A percentile compares a stretch with the other conserved stretches of the same genome.
Conservation (phyloP, 2,888 invertebrate species). For the Tanypteryx hageni region DNA sequence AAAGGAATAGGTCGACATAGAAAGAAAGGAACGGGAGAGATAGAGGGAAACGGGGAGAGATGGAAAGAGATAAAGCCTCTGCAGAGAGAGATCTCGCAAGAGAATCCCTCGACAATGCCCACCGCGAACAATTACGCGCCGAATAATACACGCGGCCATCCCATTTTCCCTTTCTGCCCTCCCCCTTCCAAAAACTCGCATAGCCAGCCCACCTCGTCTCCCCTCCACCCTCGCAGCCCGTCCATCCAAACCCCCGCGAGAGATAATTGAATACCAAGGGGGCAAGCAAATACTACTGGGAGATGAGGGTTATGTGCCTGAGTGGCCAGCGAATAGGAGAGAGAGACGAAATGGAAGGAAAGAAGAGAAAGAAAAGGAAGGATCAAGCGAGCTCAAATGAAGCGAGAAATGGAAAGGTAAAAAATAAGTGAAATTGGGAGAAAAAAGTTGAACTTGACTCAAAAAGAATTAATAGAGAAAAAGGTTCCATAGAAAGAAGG, state of each 20-base stretch:
- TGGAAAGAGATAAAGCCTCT: background rate
- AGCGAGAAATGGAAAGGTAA: background rate
- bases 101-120: background rate
- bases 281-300: constrained; percentile 38
- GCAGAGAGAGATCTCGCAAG: background rate
- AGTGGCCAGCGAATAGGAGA: background rate
- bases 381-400: too few species aligned
- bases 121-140: constrained; percentile 51
- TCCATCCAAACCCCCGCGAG: constrained; percentile 13
- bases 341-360: background rate
- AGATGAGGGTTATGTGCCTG: constrained; percentile 8
- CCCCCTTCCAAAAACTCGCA: background rate
- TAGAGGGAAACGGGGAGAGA: background rate
- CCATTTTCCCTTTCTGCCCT: constrained; percentile 16
- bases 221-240: background rate
- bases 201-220: background rate
- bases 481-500: too few species aligned
- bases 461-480: too few species aligned
- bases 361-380: background rate
- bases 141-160: constrained; percentile 34
- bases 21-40: background rate
- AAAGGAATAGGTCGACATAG: background rate
- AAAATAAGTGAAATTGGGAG: background rate
- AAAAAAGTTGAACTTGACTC: too few species aligned
- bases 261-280: constrained; percentile 44